Base-by-base conservation (phyloP, 2,113 vertebrate species). In the Chauna torquata region DNA sequence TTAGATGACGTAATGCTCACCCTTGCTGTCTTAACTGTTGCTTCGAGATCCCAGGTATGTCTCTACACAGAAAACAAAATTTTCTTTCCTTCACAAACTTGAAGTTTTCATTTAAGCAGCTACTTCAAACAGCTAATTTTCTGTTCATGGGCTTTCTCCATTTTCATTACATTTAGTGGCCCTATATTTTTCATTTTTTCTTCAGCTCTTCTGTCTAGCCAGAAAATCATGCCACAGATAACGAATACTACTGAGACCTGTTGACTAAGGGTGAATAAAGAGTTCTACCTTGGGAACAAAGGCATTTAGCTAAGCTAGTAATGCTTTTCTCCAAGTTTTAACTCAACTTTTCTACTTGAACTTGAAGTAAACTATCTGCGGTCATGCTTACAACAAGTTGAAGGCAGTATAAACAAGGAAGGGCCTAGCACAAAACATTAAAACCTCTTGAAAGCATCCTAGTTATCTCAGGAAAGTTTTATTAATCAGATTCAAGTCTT, bases 381-480 rank as follows among this genome's bases (percentile, higher is more conserved):
- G 50, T 84, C 94, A 84, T 16, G 50, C 54, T 80, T 95, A 32
- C 25, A 80, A 80, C 79, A 66, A 66, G 40, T 25, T 86, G 65
- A 96, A 96, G 38, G 59, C 92, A 92, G 38, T 64, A 78, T 81
- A 92, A 96, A 94, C 27, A 97, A 66, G 55, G 62, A 81, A 24
- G 5, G 52, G 27, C 77, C 70, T 6, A 74, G 36, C 47, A 68
- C 8, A 92, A 90, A 94, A 95, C 34, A 79, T 12, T 59, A 71
- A 95, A 96, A 78, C 8, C 28, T 71, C 70, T 77, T 74, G 27
- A 88, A 97, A 94, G 76, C 7, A 57, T 42, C 19, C 40, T 68
- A 6, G 30, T 94, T 95, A 90, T 93, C 83, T 95, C 92, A 80
- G 81, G n/a, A 92, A 96, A 92, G 30, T 82, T 75, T 66, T 87